A percentile compares a stretch with the other conserved stretches of the same genome.
Evolutionary conservation across 2,888 invertebrate genomes (phyloP).

Genomic region (Aleiodes alternator): DNA sequence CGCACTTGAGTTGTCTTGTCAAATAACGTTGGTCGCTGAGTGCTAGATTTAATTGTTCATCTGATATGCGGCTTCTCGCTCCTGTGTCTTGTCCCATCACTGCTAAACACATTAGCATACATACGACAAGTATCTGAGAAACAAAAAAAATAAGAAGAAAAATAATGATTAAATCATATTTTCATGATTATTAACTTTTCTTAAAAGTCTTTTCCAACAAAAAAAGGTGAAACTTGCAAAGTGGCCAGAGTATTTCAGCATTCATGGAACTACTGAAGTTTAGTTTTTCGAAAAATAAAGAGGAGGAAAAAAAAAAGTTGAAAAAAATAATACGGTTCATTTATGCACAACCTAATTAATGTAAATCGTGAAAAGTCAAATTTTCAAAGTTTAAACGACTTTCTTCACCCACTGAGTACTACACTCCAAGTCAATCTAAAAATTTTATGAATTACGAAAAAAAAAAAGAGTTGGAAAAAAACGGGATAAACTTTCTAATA

Average conservation of each 20-base stretch:
- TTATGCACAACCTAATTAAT: conserved; percentile 33
- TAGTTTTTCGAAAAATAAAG: neutral
- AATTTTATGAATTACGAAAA: conserved; percentile 21
- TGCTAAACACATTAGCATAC: conserved; percentile 56
- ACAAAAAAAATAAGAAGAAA: conserved; percentile 34
- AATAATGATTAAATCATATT: neutral
- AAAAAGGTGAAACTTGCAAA: neutral
- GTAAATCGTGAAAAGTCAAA: conserved; percentile 25
- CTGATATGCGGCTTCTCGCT: conserved; percentile 76
- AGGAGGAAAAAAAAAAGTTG: conserved; percentile 7
- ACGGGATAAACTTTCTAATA: conserved; percentile 3
- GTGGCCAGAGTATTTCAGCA: conserved; percentile 10
- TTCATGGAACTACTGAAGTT: conserved; percentile 7
- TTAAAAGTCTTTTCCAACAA: neutral
- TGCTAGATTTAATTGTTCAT: conserved; percentile 82
- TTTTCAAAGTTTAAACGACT: conserved; percentile 32
- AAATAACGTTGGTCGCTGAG: conserved; percentile 84
- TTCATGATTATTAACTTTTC: neutral
- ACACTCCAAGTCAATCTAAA: conserved; percentile 24
- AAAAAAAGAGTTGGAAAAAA: conserved; percentile 16
- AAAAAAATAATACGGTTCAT: conserved; percentile 25
- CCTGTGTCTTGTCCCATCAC: conserved; percentile 57
- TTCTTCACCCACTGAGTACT: conserved; percentile 27
- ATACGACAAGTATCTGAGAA: conserved; percentile 63
- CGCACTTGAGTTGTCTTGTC: conserved; percentile 84